Evolutionary conservation across 2,888 invertebrate genomes (phyloP).

Genomic region (Drosophila bunnanda): DNA sequence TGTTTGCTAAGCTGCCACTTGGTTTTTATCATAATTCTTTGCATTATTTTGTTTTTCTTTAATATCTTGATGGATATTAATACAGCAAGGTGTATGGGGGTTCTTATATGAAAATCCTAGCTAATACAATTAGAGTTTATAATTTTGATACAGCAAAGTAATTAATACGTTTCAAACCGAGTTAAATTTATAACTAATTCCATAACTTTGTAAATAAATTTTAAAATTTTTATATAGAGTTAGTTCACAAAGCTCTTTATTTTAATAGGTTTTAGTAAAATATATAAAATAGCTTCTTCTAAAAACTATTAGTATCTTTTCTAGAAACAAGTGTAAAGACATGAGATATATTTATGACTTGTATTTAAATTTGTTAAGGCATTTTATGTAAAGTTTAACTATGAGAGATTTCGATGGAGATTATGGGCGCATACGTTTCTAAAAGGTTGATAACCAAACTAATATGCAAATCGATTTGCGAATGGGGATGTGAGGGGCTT

Average conservation of each 20-base stretch:
- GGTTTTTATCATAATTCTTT: slow-evolving; percentile 70
- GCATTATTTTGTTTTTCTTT: slow-evolving; percentile 35
- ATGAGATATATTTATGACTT: no score
- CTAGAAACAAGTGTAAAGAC: no score
- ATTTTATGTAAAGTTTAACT: no score
- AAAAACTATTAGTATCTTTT: no score
- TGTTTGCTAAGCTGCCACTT: slow-evolving; percentile 60
- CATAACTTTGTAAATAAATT: no score
- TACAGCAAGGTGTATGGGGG: background rate
- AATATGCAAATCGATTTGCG: slow-evolving; percentile 65
- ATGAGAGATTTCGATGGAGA: background rate
- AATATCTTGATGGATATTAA: background rate
- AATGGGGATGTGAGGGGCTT: slow-evolving; percentile 8
- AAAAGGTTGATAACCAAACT: slow-evolving; percentile 43
- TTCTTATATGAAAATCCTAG: background rate
- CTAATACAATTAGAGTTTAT: background rate
- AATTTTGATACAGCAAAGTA: background rate
- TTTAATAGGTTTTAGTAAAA: no score
- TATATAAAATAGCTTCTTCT: no score
- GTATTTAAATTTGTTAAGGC: no score
- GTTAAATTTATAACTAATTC: no score
- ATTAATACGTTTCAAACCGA: no score
- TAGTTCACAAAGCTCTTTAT: no score
- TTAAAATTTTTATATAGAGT: no score
- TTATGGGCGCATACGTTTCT: slow-evolving; percentile 2